Conservation (phyloP, 30 jellyfish, hydroid and myxozoan species). For the Turritopsis rubra region DNA sequence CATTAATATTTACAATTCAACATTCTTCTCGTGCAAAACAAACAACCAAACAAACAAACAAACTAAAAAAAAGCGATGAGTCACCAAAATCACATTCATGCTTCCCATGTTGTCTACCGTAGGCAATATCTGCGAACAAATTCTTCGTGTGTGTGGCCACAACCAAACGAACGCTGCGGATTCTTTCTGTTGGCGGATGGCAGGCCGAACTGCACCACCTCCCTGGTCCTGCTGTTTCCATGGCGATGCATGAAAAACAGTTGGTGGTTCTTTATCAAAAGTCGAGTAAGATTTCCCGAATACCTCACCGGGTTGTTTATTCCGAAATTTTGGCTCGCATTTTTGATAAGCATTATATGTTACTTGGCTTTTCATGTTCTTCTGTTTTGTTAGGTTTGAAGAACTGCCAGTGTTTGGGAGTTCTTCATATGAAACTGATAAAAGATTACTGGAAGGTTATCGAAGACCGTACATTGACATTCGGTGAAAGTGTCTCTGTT, state of each 20-base stretch:
- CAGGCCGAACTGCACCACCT: conserved; percentile 49
- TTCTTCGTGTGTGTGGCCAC: conserved; percentile 69
- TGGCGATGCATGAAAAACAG: conserved; percentile 67
- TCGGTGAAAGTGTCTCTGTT: conserved; percentile 42
- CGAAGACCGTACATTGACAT: conserved; percentile 55
- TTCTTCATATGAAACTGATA: conserved; percentile 37
- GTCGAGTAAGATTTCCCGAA: conserved; percentile 8
- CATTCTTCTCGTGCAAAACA: neutral
- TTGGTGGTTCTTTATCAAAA: conserved; percentile 53
- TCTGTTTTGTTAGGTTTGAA: conserved; percentile 46
- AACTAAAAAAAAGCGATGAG: neutral
- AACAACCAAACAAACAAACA: neutral
- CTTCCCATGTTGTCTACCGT: neutral
- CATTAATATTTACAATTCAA: neutral
- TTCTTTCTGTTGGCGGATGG: conserved; percentile 71
- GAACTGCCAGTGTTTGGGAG: conserved; percentile 60
- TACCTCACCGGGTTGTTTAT: conserved; percentile 31
- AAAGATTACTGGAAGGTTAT: conserved; percentile 38
- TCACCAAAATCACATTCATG: neutral
- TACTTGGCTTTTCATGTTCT: neutral
- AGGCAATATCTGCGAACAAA: conserved; percentile 63
- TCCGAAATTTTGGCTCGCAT: too few relatives aligned
- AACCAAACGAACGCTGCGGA: conserved; percentile 36
- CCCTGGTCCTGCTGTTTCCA: conserved; percentile 84
- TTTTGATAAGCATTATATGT: too few relatives aligned